phyloP scores from a whole-genome alignment of 2,888 invertebrate genomes.

The Zhengitettix transpicula region DNA sequence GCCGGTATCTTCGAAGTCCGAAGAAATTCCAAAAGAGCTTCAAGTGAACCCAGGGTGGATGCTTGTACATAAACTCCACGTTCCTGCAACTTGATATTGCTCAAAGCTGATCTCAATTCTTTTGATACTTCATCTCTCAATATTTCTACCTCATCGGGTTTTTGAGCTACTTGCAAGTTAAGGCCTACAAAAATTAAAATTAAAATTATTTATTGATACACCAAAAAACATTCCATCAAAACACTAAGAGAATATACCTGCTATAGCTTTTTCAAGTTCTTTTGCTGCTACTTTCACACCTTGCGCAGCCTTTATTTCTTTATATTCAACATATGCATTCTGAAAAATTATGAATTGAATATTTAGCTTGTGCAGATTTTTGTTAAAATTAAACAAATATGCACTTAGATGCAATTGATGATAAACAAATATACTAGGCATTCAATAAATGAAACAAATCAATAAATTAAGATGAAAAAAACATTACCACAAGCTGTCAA shows the following conservation, averaged over 20 bases:
- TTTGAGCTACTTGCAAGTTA: constrained; percentile 78
- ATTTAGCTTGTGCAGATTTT: no score
- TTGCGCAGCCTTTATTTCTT: constrained; percentile 89
- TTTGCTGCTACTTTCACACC: constrained; percentile 98
- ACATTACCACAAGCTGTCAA: no score
- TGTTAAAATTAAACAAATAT: no score
- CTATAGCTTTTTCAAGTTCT: constrained; percentile 94
- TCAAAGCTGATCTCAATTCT: constrained; percentile 76
- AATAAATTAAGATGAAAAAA: no score
- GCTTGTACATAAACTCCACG: constrained; percentile 99
- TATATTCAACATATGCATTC: constrained; percentile 87
- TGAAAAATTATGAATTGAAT: constrained; percentile 20
- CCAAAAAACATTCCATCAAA: background rate
- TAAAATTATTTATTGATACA: background rate
- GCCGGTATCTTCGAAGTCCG: constrained; percentile 85
- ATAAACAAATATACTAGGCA: no score
- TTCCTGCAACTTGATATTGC: constrained; percentile 77
- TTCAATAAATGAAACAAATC: no score
- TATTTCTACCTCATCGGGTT: constrained; percentile 86
- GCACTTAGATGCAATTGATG: no score
- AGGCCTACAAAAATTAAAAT: constrained; percentile 37
- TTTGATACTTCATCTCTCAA: constrained; percentile 71
- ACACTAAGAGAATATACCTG: constrained; percentile 29
- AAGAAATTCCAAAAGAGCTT: constrained; percentile 88
- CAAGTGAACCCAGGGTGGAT: constrained; percentile 95